A percentile compares a stretch with the other conserved stretches of the same genome.
These are phyloP conservation scores for Oscheius sp. DNA, from an alignment of 2,888 invertebrate genomes.

Conservation along the genomic window DNA sequence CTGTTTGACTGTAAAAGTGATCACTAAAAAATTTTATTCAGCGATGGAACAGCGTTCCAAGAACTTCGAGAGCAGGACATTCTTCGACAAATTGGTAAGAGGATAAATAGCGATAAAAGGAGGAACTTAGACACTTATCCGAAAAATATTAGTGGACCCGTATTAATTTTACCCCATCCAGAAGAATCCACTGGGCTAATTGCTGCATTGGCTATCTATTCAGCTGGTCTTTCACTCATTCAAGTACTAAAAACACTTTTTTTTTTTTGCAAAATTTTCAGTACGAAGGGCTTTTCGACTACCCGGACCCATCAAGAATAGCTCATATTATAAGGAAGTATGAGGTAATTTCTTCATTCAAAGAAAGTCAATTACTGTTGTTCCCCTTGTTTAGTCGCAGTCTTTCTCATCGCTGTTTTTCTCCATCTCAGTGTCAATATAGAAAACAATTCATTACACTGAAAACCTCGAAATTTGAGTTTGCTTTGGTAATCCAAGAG, in stretches of 20 bases:
- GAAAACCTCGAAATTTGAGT: too few species aligned
- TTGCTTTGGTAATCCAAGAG: too few species aligned
- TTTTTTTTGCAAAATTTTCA: constrained; percentile 32
- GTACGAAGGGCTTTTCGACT: constrained; percentile 52
- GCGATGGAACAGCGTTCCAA: neutral
- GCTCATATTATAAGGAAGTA: constrained; percentile 50
- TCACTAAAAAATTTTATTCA: neutral
- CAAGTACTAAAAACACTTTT: neutral
- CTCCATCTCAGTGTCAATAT: too few species aligned
- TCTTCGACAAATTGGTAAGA: neutral
- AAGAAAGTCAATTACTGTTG: too few species aligned
- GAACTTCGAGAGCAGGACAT: constrained; percentile 1
- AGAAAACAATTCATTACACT: too few species aligned
- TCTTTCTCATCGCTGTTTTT: neutral
- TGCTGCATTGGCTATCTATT: neutral
- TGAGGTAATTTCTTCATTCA: constrained; percentile 30
- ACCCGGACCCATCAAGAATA: constrained; percentile 51
- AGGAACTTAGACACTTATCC: neutral
- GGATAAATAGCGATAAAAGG: neutral
- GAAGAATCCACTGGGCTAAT: neutral
- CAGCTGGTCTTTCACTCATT: neutral
- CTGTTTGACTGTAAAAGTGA: neutral
- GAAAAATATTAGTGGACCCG: neutral
- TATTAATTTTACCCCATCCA: neutral
- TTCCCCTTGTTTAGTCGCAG: too few species aligned